These are phyloP conservation scores for Cosmopolites sordidus DNA, from an alignment of 2,888 invertebrate genomes.

Conservation along the genomic window DNA sequence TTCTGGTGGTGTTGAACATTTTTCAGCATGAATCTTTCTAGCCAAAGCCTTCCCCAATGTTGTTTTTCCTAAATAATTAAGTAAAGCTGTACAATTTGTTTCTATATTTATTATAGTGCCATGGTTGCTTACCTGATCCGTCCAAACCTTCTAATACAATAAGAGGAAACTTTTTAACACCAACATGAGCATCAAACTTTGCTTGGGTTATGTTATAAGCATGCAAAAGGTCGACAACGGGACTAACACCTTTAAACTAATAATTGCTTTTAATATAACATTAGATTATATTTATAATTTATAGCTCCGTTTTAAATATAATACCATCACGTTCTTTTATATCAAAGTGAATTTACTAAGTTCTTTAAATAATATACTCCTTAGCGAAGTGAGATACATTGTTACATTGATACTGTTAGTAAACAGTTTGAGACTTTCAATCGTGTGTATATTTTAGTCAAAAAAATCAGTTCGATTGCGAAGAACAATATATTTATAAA, in stretches of 20 bases:
- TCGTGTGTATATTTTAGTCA: too few species aligned
- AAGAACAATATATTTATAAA: too few species aligned
- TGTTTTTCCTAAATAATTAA: conserved; percentile 37
- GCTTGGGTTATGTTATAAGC: conserved; percentile 12
- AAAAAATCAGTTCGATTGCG: too few species aligned
- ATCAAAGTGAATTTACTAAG: too few species aligned
- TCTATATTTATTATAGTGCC: conserved; percentile 2
- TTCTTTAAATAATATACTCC: too few species aligned
- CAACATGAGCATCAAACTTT: conserved; percentile 1
- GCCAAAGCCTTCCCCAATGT: conserved; percentile 43
- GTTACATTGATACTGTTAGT: too few species aligned
- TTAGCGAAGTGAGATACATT: too few species aligned
- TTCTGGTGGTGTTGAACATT: conserved; percentile 46
- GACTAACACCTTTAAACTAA: conserved; percentile 33
- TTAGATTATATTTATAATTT: conserved; percentile 12
- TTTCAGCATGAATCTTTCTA: conserved; percentile 38
- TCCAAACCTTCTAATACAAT: conserved; percentile 51
- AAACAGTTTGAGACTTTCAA: too few species aligned
- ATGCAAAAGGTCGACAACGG: conserved; percentile 37
- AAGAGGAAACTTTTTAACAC: conserved; percentile 40
- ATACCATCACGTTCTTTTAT: too few species aligned
- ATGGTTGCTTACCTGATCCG: conserved; percentile 45
- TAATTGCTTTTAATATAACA: conserved; percentile 19
- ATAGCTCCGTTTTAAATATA: conserved; percentile 34
- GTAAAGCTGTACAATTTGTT: conserved; percentile 2